These are phyloP conservation scores for Eulemur rufifrons DNA, from an alignment of 2,113 vertebrate genomes.

Conservation along the genomic window DNA sequence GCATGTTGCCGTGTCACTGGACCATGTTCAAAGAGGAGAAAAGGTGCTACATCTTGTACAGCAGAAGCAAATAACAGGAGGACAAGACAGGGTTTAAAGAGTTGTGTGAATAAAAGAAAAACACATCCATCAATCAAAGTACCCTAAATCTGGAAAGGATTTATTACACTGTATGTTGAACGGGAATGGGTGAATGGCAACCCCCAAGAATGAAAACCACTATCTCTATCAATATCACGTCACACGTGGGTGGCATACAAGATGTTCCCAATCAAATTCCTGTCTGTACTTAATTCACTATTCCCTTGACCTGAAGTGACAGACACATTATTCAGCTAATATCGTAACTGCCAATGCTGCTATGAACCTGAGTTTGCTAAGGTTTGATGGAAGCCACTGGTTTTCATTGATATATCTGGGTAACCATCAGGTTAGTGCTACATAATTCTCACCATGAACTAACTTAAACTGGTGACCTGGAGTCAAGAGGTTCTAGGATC, in stretches of 20 bases:
- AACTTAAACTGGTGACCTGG: neutral
- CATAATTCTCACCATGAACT: constrained; percentile 15
- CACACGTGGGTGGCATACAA: neutral
- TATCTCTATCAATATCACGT: neutral
- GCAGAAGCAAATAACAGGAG: constrained; percentile 60
- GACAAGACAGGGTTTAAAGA: constrained; percentile 55
- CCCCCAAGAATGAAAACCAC: constrained; percentile 69
- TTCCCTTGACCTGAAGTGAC: neutral
- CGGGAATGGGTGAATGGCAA: constrained; percentile 45
- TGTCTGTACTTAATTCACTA: neutral
- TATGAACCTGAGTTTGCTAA: constrained; percentile 15
- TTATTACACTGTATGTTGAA: constrained; percentile 8
- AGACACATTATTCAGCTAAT: neutral
- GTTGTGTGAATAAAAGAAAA: constrained; percentile 47
- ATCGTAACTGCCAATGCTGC: neutral
- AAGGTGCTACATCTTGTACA: constrained; percentile 57
- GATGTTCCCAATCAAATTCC: neutral
- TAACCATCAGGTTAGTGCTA: neutral
- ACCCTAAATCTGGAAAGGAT: constrained; percentile 13
- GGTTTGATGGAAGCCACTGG: constrained; percentile 18
- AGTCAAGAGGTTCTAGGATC: neutral
- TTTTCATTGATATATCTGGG: neutral
- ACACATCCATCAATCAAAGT: constrained; percentile 33
- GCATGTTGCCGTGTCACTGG: constrained; percentile 55
- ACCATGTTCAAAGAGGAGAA: constrained; percentile 65